Conservation (phyloP, 2,113 vertebrate species). For the Chelonoidis abingdonii region DNA sequence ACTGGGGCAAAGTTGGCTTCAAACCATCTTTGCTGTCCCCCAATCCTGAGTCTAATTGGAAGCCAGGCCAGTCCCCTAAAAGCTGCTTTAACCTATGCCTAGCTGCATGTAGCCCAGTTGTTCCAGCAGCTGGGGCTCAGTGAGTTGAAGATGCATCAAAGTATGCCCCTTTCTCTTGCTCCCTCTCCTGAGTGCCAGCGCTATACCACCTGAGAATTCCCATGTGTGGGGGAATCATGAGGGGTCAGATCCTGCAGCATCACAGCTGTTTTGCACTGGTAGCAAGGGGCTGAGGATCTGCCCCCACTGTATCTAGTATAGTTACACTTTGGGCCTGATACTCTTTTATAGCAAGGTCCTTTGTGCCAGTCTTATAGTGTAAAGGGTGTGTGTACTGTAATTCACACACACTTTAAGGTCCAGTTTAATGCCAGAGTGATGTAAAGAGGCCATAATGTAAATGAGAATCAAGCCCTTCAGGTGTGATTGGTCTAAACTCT, state of each 20-base stretch:
- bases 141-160: not conserved
- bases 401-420: not conserved
- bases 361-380: not conserved
- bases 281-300: not conserved
- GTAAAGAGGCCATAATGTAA: not conserved
- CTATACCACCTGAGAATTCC: no score
- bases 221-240: not conserved
- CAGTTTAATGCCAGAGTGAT: fast-evolving
- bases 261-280: not conserved
- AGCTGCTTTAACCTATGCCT: not conserved
- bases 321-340: not conserved
- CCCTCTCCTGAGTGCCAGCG: not conserved
- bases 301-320: not conserved
- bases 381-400: not conserved
- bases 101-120: not conserved
- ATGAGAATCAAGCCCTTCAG: not conserved
- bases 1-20: not conserved
- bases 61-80: not conserved
- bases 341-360: not conserved
- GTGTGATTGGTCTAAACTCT: not conserved
- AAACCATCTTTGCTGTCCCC: not conserved
- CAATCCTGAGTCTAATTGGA: not conserved
- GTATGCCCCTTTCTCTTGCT: not conserved
- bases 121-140: constrained; percentile 1
- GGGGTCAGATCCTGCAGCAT: not conserved